These are phyloP conservation scores for Cheilosia scutellata DNA, from an alignment of 2,888 invertebrate species.

Conservation along the genomic window DNA sequence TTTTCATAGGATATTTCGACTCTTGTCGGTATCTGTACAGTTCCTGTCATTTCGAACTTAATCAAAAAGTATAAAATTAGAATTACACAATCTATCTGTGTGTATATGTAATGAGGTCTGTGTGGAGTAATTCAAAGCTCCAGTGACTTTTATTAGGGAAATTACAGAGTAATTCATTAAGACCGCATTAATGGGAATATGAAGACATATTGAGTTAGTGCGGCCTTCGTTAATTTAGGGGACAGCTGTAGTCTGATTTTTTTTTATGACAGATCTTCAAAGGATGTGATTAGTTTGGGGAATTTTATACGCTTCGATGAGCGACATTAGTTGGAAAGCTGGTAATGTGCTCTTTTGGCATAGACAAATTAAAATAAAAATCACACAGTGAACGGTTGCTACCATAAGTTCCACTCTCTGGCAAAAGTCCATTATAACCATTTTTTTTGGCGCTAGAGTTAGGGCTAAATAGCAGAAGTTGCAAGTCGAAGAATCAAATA, in stretches of 20 bases:
- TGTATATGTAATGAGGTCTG: constrained; percentile 22
- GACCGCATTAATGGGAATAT: constrained; percentile 44
- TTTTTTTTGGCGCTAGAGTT: too few relatives aligned
- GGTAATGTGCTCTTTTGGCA: too few relatives aligned
- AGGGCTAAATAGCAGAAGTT: too few relatives aligned
- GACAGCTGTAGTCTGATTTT: constrained; percentile 30
- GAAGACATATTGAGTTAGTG: constrained; percentile 3
- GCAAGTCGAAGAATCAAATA: too few relatives aligned
- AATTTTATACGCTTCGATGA: background rate
- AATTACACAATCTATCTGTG: constrained; percentile 37
- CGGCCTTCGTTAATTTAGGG: background rate
- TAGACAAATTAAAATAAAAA: too few relatives aligned
- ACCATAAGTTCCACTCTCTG: too few relatives aligned
- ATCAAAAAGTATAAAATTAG: constrained; percentile 67
- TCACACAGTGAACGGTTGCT: too few relatives aligned
- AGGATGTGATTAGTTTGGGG: constrained; percentile 34
- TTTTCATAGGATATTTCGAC: constrained; percentile 48
- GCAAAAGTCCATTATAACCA: too few relatives aligned
- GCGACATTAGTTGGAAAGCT: background rate
- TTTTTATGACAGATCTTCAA: constrained; percentile 26
- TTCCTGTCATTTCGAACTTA: constrained; percentile 28
- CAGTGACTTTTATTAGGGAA: constrained; percentile 20
- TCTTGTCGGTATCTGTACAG: background rate
- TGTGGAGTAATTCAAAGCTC: background rate
- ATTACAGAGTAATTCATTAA: constrained; percentile 39